These are phyloP conservation scores for Eristalis intricaria DNA, from an alignment of 2,888 invertebrate genomes.

Conservation along the genomic window DNA sequence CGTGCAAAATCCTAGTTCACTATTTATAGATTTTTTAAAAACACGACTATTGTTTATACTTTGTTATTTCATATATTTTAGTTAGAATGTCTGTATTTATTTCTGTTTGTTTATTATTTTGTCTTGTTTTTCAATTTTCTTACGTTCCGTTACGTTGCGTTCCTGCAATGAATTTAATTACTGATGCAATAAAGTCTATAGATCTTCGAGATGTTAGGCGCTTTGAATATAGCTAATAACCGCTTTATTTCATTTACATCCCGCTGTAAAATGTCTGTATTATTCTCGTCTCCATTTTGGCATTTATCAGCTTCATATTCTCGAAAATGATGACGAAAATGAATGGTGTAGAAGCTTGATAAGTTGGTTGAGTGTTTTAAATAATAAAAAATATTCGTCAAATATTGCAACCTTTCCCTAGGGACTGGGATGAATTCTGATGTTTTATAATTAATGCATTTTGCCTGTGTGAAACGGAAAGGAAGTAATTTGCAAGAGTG, in stretches of 20 bases:
- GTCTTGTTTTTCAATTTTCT: background rate
- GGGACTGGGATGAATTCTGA: too few relatives aligned
- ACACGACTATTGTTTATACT: background rate
- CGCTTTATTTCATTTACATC: background rate
- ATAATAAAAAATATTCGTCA: too few relatives aligned
- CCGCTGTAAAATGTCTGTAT: background rate
- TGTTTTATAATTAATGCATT: too few relatives aligned
- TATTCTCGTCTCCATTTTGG: background rate
- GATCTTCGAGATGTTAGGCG: background rate
- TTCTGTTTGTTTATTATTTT: background rate
- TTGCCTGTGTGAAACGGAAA: too few relatives aligned
- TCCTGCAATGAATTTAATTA: background rate
- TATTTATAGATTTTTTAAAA: too few relatives aligned
- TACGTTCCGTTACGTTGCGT: background rate
- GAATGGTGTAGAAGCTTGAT: background rate
- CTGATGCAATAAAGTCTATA: background rate
- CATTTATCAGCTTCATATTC: background rate
- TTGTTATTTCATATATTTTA: background rate
- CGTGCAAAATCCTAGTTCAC: too few relatives aligned
- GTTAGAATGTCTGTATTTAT: background rate
- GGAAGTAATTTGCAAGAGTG: too few relatives aligned
- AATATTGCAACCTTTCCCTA: too few relatives aligned
- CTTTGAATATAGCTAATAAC: background rate
- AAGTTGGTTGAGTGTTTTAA: background rate
- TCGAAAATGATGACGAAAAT: background rate